A percentile compares a stretch with the other conserved stretches of the same genome.
Evolutionary conservation across 2,797 vertebrate species (phyloP).

Genomic region (Hydrophis major): DNA sequence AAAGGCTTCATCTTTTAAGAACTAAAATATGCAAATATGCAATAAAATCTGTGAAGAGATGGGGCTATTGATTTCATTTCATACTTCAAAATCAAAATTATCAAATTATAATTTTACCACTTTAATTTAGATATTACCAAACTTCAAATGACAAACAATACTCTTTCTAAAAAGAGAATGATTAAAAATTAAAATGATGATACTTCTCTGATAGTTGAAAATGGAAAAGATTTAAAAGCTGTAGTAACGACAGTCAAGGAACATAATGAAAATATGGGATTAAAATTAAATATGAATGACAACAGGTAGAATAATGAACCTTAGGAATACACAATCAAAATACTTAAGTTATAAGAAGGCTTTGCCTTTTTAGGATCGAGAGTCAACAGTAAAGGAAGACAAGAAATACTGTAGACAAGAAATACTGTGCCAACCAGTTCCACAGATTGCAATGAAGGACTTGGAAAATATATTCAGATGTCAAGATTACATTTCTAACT

Average conservation of each 20-base stretch:
- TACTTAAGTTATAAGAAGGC: neutral
- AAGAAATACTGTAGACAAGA: neutral
- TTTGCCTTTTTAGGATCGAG: neutral
- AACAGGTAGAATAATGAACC: neutral
- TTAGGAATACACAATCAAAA: neutral
- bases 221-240: neutral
- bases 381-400: neutral
- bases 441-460: neutral
- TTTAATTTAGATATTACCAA: constrained; percentile 17
- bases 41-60: neutral
- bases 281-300: neutral
- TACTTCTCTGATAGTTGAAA: neutral
- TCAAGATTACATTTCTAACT: neutral
- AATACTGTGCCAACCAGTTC: neutral
- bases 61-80: neutral
- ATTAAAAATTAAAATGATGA: constrained; percentile 18
- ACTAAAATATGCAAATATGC: constrained; percentile 12
- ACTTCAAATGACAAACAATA: constrained; percentile 22
- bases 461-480: neutral
- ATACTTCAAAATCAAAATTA: neutral
- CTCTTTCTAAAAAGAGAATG: constrained; percentile 30
- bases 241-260: neutral
- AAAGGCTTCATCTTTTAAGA: neutral
- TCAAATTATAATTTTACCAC: constrained; percentile 12
- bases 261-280: neutral